Conservation (phyloP, 53 echinoderm and acorn worm genomes). For the Henricia sp. region DNA sequence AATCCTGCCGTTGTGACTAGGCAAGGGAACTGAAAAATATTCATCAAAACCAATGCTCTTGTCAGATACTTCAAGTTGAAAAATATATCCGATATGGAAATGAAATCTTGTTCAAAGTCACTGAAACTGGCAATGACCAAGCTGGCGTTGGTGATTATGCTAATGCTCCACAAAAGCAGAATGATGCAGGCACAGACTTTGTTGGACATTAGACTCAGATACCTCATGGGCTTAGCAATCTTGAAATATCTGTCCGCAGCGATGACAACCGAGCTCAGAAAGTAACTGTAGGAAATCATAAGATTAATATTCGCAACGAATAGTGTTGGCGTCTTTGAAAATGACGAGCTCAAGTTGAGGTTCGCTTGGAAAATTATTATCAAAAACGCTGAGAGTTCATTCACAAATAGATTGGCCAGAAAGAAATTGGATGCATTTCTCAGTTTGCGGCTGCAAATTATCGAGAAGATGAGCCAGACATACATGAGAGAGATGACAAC, state of each 20-base stretch:
- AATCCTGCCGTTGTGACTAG: not conserved
- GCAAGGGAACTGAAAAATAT: not conserved
- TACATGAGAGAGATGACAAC: slow-evolving; percentile 1
- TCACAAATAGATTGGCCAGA: slow-evolving; percentile 6
- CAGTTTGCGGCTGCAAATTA: not conserved
- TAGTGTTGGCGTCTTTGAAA: not conserved
- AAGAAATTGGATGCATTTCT: slow-evolving; percentile 23
- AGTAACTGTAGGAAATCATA: not conserved
- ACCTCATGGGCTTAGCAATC: slow-evolving; percentile 16
- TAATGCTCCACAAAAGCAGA: not conserved
- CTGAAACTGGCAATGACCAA: not conserved
- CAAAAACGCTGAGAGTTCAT: not conserved
- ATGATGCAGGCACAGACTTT: not conserved
- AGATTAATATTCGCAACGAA: not conserved
- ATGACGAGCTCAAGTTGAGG: not conserved
- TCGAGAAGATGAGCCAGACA: slow-evolving; percentile 13
- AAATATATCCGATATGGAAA: not conserved
- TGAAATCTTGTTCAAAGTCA: not conserved
- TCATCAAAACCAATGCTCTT: not conserved
- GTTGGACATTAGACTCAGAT: not conserved
- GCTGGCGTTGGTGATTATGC: not conserved
- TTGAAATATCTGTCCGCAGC: slow-evolving; percentile 12
- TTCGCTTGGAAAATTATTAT: not conserved
- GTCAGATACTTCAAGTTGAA: not conserved
- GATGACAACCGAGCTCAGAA: not conserved